Evolutionary conservation across 2,113 vertebrate species (phyloP).

Genomic region (Caretta caretta): DNA sequence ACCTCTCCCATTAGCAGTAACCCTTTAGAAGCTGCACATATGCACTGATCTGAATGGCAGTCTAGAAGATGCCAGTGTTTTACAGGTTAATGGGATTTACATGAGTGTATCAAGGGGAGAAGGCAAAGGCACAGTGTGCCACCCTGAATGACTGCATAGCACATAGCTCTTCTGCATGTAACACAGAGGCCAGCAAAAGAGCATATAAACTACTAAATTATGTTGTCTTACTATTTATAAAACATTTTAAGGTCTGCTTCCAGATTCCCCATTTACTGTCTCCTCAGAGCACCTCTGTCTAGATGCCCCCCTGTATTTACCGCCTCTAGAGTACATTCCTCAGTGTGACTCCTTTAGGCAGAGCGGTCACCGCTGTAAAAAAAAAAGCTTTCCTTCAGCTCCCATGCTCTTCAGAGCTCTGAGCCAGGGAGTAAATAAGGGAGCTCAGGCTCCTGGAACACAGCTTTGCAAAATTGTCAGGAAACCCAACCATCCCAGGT

Average conservation of each 20-base stretch:
- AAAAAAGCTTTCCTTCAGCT: neutral
- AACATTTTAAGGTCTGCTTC: neutral
- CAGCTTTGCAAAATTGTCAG: neutral
- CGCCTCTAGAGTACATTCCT: neutral
- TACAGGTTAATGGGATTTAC: neutral
- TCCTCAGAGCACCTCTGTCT: neutral
- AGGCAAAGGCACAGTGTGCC: rapidly evolving
- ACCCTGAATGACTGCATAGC: neutral
- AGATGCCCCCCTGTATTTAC: neutral
- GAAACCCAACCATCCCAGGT: no score
- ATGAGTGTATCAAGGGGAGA: neutral
- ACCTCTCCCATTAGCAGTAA: neutral
- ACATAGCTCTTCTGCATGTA: neutral
- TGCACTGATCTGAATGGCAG: neutral
- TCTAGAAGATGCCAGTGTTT: neutral
- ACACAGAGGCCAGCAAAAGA: neutral
- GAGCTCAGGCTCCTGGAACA: neutral
- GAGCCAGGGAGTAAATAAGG: neutral
- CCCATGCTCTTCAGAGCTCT: neutral
- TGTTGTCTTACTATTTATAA: neutral
- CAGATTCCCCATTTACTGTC: neutral
- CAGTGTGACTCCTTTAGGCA: neutral
- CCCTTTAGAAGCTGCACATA: rapidly evolving
- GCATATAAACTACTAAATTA: neutral
- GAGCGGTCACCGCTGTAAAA: neutral